A percentile compares a stretch with the other conserved stretches of the same genome.
Conservation (phyloP, 2,113 vertebrate species). For the Symphodus melops region DNA sequence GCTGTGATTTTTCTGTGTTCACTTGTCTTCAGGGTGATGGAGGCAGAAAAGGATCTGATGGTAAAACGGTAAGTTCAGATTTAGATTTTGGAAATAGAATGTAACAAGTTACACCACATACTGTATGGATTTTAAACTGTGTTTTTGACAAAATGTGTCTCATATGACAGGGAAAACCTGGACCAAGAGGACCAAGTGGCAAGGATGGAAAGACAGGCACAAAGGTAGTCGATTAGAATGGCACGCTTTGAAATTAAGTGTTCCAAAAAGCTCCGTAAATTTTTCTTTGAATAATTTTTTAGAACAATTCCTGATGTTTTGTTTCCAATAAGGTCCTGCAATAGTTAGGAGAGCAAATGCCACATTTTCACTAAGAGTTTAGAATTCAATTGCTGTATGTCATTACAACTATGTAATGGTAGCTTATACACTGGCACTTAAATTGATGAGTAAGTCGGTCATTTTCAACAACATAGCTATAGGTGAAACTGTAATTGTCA, state of each 20-base stretch:
- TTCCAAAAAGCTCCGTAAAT: background rate
- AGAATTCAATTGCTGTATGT: too few relatives aligned
- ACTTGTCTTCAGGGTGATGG: conserved; percentile 83
- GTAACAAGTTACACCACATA: background rate
- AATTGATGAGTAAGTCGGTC: too few relatives aligned
- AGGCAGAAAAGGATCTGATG: conserved; percentile 83
- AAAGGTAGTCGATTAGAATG: conserved; percentile 63
- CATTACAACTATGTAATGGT: background rate
- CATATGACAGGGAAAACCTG: conserved; percentile 75
- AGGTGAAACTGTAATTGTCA: too few relatives aligned
- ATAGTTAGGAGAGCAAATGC: too few relatives aligned
- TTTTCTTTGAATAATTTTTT: too few relatives aligned
- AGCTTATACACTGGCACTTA: too few relatives aligned
- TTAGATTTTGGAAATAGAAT: conserved; percentile 1
- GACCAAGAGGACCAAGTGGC: conserved; percentile 83
- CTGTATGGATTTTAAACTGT: background rate
- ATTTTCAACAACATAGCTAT: too few relatives aligned
- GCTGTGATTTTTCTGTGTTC: conserved; percentile 10
- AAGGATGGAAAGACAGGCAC: conserved; percentile 81
- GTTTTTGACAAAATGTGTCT: conserved; percentile 17
- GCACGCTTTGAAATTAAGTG: background rate
- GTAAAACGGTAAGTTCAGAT: conserved; percentile 84
- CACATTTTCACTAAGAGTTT: too few relatives aligned
- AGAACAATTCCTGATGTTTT: too few relatives aligned
- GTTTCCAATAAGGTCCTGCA: too few relatives aligned